Evolutionary conservation across 64 coral and sea anemone species (phyloP).

Genomic region (Actinia equina): DNA sequence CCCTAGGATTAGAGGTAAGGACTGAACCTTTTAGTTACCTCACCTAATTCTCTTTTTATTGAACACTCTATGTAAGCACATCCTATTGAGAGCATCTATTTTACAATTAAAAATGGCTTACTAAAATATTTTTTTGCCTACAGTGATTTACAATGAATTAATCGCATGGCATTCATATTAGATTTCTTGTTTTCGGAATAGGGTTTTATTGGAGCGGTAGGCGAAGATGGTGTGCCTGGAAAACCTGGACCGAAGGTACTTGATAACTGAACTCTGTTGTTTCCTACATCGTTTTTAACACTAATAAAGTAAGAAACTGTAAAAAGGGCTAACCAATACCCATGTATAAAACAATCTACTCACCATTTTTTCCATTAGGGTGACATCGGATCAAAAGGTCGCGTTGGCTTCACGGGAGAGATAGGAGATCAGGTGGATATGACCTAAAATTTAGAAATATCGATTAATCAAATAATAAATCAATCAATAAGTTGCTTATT

Average conservation of each 20-base stretch:
- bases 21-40: not conserved
- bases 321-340: too few relatives aligned
- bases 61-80: not conserved
- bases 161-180: too few relatives aligned
- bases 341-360: not conserved
- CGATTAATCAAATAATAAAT: not conserved
- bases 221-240: constrained; percentile 30
- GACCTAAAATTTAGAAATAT: not conserved
- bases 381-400: not conserved
- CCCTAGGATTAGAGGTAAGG: constrained; percentile 59
- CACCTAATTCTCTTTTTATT: not conserved
- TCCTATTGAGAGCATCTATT: not conserved
- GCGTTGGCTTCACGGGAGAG: constrained; percentile 9
- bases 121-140: too few relatives aligned
- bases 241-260: constrained; percentile 31
- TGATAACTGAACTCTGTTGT: not conserved
- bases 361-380: constrained; percentile 1
- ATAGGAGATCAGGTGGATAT: constrained; percentile 6
- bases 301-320: too few relatives aligned
- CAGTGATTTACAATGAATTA: not conserved
- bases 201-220: constrained; percentile 36
- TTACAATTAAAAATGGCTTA: not conserved
- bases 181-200: not conserved
- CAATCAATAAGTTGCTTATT: not conserved
- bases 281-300: too few relatives aligned